Conservation (phyloP, 2,113 vertebrate genomes). For the Microtus richardsoni region DNA sequence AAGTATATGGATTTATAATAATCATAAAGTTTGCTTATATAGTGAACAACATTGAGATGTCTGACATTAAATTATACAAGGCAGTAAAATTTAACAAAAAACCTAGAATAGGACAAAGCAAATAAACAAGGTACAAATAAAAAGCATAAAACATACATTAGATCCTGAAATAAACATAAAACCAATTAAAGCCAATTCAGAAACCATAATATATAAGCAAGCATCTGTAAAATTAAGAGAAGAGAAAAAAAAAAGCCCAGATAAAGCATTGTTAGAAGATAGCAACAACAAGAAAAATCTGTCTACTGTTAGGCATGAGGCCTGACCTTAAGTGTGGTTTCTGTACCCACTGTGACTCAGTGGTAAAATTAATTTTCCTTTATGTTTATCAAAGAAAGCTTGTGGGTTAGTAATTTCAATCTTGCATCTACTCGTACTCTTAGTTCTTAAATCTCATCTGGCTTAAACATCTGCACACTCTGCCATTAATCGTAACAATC, state of each 20-base stretch:
- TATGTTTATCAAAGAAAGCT: neutral
- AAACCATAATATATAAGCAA: neutral
- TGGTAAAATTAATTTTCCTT: neutral
- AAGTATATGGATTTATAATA: neutral
- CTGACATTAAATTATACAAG: neutral
- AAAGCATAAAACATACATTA: neutral
- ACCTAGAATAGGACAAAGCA: neutral
- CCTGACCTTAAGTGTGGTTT: neutral
- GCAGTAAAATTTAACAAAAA: neutral
- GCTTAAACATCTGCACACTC: neutral
- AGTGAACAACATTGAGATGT: neutral
- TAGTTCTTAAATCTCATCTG: neutral
- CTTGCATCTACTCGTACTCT: neutral
- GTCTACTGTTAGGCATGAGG: no score
- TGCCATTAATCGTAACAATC: neutral
- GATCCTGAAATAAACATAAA: neutral
- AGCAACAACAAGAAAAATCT: neutral
- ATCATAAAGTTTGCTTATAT: neutral
- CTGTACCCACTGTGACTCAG: neutral
- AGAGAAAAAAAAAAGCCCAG: neutral
- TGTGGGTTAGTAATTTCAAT: neutral
- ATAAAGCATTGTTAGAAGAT: neutral
- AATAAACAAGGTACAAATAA: neutral
- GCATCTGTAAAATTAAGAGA: neutral
- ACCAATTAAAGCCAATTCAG: neutral